Percentiles rank a stretch among this genome's conserved stretches.
phyloP scores from a whole-genome alignment of 2,888 invertebrate genomes.

The Antitype chi region DNA sequence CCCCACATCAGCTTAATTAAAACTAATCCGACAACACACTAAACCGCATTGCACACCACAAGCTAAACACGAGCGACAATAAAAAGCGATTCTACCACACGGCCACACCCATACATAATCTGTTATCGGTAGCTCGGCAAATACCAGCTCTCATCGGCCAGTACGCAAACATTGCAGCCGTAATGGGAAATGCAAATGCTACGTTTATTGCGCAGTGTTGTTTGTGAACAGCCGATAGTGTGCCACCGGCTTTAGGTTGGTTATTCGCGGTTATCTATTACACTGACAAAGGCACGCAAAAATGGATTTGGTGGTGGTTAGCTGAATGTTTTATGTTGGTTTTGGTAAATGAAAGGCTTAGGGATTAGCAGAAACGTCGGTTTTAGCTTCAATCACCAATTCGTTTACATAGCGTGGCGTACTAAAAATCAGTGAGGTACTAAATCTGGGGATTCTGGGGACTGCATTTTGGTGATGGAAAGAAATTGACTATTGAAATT shows the following conservation, averaged over 20 bases:
- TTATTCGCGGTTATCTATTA: slow-evolving; percentile 59
- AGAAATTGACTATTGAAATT: too few relatives aligned
- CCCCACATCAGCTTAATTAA: slow-evolving; percentile 32
- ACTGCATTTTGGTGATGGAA: background rate
- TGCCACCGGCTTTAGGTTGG: slow-evolving; percentile 61
- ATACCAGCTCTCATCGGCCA: slow-evolving; percentile 57
- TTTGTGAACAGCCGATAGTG: slow-evolving; percentile 67
- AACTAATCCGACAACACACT: slow-evolving; percentile 24
- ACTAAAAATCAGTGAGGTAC: too few relatives aligned
- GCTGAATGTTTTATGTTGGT: too few relatives aligned
- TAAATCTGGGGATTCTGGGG: too few relatives aligned
- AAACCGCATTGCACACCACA: slow-evolving; percentile 44
- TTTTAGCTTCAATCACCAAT: background rate
- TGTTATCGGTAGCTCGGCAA: slow-evolving; percentile 64
- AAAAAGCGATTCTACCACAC: slow-evolving; percentile 53
- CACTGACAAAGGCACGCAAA: slow-evolving; percentile 41
- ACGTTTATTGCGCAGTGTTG: slow-evolving; percentile 69
- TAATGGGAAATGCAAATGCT: slow-evolving; percentile 76
- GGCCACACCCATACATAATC: slow-evolving; percentile 46
- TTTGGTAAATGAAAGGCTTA: background rate
- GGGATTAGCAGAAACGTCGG: background rate
- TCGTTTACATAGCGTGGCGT: too few relatives aligned
- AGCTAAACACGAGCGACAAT: slow-evolving; percentile 38
- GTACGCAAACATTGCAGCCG: slow-evolving; percentile 63
- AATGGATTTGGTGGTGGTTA: slow-evolving; percentile 32